These are phyloP conservation scores for Isichthys henryi DNA, from an alignment of 2,113 vertebrate genomes.

Conservation along the genomic window DNA sequence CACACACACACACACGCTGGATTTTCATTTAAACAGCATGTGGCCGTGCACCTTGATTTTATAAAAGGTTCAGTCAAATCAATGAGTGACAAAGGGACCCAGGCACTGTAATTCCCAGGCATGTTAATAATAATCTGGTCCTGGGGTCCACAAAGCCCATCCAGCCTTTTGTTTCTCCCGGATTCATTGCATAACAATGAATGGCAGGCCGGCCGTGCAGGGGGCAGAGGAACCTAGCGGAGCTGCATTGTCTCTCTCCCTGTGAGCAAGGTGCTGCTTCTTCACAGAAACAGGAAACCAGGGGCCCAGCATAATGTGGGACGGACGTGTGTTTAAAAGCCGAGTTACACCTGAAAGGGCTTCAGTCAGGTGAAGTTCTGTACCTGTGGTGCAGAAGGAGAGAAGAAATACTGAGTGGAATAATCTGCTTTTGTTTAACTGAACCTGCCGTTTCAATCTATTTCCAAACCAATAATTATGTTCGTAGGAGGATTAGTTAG, in stretches of 20 bases:
- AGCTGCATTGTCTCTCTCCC: slow-evolving; percentile 55
- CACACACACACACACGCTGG: neutral
- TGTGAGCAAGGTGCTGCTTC: slow-evolving; percentile 45
- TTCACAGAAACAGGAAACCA: slow-evolving; percentile 49
- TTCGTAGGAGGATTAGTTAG: slow-evolving; percentile 48
- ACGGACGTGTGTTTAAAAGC: slow-evolving; percentile 45
- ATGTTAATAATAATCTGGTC: slow-evolving; percentile 49
- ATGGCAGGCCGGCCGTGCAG: slow-evolving; percentile 54
- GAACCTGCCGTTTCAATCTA: slow-evolving; percentile 56
- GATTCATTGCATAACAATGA: slow-evolving; percentile 63
- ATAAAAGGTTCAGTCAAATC: neutral
- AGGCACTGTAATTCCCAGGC: slow-evolving; percentile 56
- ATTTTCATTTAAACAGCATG: neutral
- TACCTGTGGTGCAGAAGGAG: slow-evolving; percentile 52
- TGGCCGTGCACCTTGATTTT: neutral
- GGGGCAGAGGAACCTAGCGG: slow-evolving; percentile 44
- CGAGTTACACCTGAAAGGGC: slow-evolving; percentile 45
- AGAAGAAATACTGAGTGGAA: slow-evolving; percentile 30
- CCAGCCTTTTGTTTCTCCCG: slow-evolving; percentile 58
- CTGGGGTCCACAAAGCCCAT: slow-evolving; percentile 50
- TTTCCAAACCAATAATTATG: slow-evolving; percentile 62
- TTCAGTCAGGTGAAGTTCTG: slow-evolving; percentile 38
- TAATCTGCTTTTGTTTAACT: slow-evolving; percentile 43
- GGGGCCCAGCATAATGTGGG: slow-evolving; percentile 37
- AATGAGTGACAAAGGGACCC: slow-evolving; percentile 31